A percentile compares a stretch with the other conserved stretches of the same genome.
phyloP scores from a whole-genome alignment of 2,888 invertebrate species.

The Vesta saturnalis region DNA sequence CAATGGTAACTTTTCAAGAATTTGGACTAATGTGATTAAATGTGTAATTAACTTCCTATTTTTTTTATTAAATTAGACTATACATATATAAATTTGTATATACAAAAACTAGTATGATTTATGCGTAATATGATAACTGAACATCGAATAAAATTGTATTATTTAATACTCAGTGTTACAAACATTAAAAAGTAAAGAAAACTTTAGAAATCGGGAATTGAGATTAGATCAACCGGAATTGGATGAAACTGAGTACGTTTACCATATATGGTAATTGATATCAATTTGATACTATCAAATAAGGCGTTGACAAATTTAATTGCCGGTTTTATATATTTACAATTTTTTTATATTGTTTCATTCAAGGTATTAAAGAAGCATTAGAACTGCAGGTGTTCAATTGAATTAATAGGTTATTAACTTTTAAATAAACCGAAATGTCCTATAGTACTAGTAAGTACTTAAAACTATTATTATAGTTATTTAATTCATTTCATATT shows the following conservation, averaged over 20 bases:
- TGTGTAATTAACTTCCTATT: no score
- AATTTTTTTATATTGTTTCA: background rate
- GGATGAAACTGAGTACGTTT: slow-evolving; percentile 26
- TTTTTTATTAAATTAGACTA: no score
- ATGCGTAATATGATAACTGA: no score
- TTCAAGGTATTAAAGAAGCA: background rate
- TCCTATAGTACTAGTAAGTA: slow-evolving; percentile 33
- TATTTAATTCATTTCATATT: background rate
- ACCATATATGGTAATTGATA: slow-evolving; percentile 38
- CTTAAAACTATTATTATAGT: background rate
- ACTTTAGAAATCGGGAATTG: no score
- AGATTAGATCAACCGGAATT: slow-evolving; percentile 23
- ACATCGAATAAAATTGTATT: no score
- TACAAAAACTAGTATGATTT: no score
- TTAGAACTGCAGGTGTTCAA: background rate
- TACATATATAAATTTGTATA: no score
- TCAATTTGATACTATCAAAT: slow-evolving; percentile 21
- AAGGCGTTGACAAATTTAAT: slow-evolving; percentile 30
- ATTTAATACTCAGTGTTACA: no score
- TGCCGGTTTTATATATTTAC: slow-evolving; percentile 22
- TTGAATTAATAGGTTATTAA: slow-evolving; percentile 24
- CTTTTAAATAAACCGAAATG: slow-evolving; percentile 20
- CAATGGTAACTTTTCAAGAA: no score
- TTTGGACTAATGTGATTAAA: no score
- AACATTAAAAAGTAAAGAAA: no score